Evolutionary conservation across 2,888 invertebrate genomes (phyloP), one percentile per base, ranked within the genome.

Genomic region (Drosophila mimetica): DNA sequence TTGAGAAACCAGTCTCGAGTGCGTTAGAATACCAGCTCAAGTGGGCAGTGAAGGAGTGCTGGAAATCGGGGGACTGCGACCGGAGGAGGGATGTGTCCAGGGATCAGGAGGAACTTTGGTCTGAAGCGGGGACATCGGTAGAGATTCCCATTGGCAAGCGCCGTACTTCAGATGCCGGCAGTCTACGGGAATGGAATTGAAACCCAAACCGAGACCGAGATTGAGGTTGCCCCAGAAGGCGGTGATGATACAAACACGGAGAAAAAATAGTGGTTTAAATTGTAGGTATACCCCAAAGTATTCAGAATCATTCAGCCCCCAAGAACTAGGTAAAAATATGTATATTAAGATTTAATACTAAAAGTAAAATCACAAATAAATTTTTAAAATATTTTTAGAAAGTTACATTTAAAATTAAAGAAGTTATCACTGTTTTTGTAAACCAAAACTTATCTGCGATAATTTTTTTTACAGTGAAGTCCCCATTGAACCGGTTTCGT

Each of bases 1-100:
- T 86, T 74, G 75, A 70, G 65, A 79, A 85, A 85, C 85, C 85
- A 85, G 85, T 88, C 85, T 88, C 86, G 71, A 85, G 85, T 85
- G 84, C 82, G 64, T 77, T 82, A 86, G 78, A 84, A 86, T 70
- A 71, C 47, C 73, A 66, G 73, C 73, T 86, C 63, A 67, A 85
- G 83, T 85, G 84, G 80, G 72, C 41, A 47, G 65, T 61, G 82
- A 57, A 65, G 71, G 81, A 61, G 57, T 60, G 32, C 53, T 9
- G 30, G 37, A 41, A 20, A 20, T 6, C 7, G 2, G 44, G 30
- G 13, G 18, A 18, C 4, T 11, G 11, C 30, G 4, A 14, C 9
- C 13, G 28, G 2, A 4, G 47, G 47, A 36, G 50, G 53, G 61
- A 50, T 25, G 25, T 28, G 42, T n/a, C 48, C 25, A 42, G 52